Percentiles rank a stretch among this genome's conserved stretches.
Evolutionary conservation across 2,888 invertebrate genomes (phyloP).

Genomic region (Hydraecia micacea): DNA sequence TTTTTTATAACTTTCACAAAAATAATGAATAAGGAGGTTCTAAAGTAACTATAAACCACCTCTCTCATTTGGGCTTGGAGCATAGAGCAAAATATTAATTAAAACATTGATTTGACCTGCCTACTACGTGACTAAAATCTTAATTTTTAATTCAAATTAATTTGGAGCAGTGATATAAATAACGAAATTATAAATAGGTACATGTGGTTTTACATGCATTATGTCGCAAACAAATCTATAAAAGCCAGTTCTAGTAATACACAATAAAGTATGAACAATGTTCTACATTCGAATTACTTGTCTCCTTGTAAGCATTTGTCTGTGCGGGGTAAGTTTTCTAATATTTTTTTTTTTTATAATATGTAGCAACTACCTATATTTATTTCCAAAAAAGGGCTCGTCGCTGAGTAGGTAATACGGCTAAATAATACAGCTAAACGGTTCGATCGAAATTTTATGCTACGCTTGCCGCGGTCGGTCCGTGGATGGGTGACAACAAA

Average conservation of each 20-base stretch:
- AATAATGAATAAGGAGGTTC: not conserved
- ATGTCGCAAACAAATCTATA: slow-evolving; percentile 66
- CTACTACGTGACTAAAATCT: slow-evolving; percentile 68
- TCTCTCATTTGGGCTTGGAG: not conserved
- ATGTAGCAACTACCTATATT: not conserved
- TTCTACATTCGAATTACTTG: slow-evolving; percentile 40
- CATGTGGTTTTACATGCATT: slow-evolving; percentile 1
- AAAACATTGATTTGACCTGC: not conserved
- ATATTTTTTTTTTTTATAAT: too few relatives aligned
- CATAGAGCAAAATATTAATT: not conserved
- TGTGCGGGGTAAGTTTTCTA: slow-evolving; percentile 70
- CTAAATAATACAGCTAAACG: not conserved
- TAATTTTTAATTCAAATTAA: slow-evolving; percentile 47
- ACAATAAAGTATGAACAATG: slow-evolving; percentile 47
- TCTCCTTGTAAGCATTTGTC: slow-evolving; percentile 60
- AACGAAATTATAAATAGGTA: slow-evolving; percentile 59
- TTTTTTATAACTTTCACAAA: not conserved
- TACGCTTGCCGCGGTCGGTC: not conserved
- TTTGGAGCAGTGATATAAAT: slow-evolving; percentile 28
- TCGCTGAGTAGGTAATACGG: too few relatives aligned
- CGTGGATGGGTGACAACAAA: not conserved
- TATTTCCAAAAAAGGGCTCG: not conserved
- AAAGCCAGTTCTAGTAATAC: slow-evolving; percentile 21
- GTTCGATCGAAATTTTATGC: not conserved
- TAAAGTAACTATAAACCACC: not conserved